A percentile compares a stretch with the other conserved stretches of the same genome.
Conservation (phyloP, 2,888 invertebrate species). For the Eucera pruinosa region DNA sequence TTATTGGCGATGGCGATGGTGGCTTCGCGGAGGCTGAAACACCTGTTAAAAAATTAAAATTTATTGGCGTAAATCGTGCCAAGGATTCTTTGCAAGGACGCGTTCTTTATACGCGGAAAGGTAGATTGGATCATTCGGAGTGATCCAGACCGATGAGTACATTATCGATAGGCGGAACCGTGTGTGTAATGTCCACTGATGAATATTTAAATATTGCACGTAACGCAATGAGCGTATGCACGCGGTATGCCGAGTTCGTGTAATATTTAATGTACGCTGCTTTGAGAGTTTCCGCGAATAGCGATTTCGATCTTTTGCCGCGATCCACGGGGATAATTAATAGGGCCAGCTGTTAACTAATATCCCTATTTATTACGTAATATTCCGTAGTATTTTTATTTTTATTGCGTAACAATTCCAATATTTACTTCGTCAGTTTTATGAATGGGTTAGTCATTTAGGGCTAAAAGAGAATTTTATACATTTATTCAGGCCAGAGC, state of each 20-base stretch:
- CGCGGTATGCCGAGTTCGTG: background rate
- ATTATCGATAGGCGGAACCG: conserved; percentile 1
- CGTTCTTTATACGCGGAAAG: background rate
- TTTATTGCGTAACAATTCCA: too few species aligned
- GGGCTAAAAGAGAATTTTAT: too few species aligned
- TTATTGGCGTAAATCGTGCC: background rate
- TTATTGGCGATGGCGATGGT: background rate
- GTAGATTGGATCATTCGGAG: conserved; percentile 5
- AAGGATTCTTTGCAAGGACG: background rate
- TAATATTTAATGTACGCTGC: conserved; percentile 23
- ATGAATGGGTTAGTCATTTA: too few species aligned
- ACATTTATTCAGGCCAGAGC: too few species aligned
- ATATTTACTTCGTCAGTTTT: too few species aligned
- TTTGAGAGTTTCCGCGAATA: too few species aligned
- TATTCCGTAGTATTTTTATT: too few species aligned
- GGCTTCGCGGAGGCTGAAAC: background rate
- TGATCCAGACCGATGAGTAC: background rate
- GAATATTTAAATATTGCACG: conserved; percentile 44
- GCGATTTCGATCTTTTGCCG: background rate
- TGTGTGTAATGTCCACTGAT: conserved; percentile 14
- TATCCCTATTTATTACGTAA: background rate
- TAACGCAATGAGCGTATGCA: background rate
- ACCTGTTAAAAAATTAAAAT: background rate
- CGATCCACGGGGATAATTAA: conserved; percentile 14
- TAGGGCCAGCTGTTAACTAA: conserved; percentile 5